phyloP scores from a whole-genome alignment of 2,888 invertebrate species.

The Epinotia ramella region DNA sequence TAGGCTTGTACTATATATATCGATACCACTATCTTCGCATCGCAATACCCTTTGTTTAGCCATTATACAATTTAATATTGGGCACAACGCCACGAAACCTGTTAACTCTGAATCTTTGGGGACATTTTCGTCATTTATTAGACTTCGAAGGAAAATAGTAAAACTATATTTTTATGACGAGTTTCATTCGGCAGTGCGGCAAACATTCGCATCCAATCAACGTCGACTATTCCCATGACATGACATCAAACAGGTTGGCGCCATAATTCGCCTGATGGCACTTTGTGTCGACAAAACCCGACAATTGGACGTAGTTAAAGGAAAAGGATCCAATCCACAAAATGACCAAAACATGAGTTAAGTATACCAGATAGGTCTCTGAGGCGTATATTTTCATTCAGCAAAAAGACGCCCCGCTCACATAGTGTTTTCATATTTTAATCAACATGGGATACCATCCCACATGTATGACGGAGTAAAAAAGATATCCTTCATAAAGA shows the following conservation, averaged over 20 bases:
- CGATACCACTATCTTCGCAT: slow-evolving; percentile 17
- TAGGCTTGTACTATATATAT: slow-evolving; percentile 1
- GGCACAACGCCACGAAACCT: not conserved
- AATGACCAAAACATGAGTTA: no score
- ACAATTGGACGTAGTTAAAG: no score
- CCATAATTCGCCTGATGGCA: slow-evolving; percentile 37
- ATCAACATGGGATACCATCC: no score
- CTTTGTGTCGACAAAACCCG: slow-evolving; percentile 30
- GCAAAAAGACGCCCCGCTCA: no score
- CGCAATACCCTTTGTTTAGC: slow-evolving; percentile 21
- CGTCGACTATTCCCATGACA: slow-evolving; percentile 30
- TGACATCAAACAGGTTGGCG: slow-evolving; percentile 39
- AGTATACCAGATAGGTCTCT: no score
- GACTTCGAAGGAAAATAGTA: slow-evolving; percentile 4
- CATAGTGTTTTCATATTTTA: no score
- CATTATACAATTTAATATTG: slow-evolving; percentile 9
- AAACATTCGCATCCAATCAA: slow-evolving; percentile 43
- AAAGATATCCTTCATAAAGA: no score
- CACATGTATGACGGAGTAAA: no score
- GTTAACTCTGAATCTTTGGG: not conserved
- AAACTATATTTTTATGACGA: slow-evolving; percentile 28
- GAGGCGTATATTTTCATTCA: no score
- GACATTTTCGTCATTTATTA: slow-evolving; percentile 5
- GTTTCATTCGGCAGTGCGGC: slow-evolving; percentile 11
- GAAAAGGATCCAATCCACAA: no score